These are phyloP conservation scores for Physeter macrocephalus DNA, from an alignment of 2,113 vertebrate genomes.

Conservation along the genomic window DNA sequence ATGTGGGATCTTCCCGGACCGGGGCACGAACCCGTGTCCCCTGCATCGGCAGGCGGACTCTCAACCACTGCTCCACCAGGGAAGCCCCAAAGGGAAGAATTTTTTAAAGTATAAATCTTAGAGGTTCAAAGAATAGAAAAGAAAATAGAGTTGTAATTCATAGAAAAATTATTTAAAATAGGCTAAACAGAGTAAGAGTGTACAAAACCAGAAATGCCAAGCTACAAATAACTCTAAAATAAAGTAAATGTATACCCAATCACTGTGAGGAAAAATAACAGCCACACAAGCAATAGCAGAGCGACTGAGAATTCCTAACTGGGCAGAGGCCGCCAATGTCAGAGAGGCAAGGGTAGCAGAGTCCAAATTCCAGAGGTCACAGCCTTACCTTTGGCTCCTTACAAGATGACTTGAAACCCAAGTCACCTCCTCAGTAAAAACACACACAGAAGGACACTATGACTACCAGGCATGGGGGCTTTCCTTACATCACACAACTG, in stretches of 20 bases:
- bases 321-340: neutral
- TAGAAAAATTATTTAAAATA: neutral
- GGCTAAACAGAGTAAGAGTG: neutral
- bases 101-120: neutral
- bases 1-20: no score
- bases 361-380: slow-evolving; percentile 10
- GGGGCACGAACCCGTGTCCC: no score
- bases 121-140: neutral
- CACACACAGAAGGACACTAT: neutral
- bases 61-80: neutral
- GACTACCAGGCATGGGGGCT: neutral
- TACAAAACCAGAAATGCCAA: neutral
- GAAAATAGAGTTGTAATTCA: neutral
- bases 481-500: neutral
- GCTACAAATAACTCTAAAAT: neutral
- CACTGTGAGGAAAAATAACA: neutral
- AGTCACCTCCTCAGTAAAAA: neutral
- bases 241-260: neutral
- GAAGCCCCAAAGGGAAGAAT: neutral
- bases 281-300: neutral
- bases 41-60: no score
- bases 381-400: slow-evolving; percentile 11
- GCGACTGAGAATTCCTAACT: neutral
- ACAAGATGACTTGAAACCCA: slow-evolving; percentile 25
- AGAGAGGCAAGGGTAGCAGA: neutral